Evolutionary conservation across 1,140 invertebrate species (phyloP).

Genomic region (Drosophila paulistorum): DNA sequence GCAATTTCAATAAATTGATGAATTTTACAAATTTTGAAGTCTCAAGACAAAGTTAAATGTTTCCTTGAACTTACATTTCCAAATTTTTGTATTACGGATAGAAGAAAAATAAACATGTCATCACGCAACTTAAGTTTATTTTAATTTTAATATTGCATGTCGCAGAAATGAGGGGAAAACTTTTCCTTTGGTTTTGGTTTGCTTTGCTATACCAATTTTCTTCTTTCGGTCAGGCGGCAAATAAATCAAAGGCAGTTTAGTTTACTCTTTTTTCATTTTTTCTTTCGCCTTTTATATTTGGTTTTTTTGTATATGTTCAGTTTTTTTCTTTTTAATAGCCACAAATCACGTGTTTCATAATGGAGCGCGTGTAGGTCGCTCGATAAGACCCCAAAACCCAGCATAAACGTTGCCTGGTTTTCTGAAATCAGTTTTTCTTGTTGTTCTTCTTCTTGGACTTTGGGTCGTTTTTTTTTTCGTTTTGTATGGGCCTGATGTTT

Average conservation of each 20-base stretch:
- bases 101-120: conserved; percentile 61
- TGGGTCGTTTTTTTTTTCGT: background rate
- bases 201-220: conserved; percentile 12
- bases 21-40: conserved; percentile 9
- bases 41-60: conserved; percentile 1
- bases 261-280: conserved; percentile 48
- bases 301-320: background rate
- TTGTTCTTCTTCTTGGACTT: conserved; percentile 1
- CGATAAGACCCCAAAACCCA: conserved; percentile 48
- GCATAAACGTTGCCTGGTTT: conserved; percentile 27
- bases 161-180: conserved; percentile 25
- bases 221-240: conserved; percentile 33
- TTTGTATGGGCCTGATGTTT: conserved; percentile 28
- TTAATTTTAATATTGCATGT: conserved; percentile 76
- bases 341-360: conserved; percentile 68
- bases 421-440: background rate
- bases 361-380: conserved; percentile 43
- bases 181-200: conserved; percentile 3
- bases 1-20: background rate
- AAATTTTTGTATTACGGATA: conserved; percentile 4
- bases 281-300: background rate
- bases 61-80: conserved; percentile 3
- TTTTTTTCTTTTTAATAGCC: conserved; percentile 59
- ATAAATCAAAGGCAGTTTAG: conserved; percentile 73
- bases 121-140: conserved; percentile 61